Evolutionary conservation across 1,140 invertebrate species (phyloP).

Genomic region (Ostrea denselamellosa): DNA sequence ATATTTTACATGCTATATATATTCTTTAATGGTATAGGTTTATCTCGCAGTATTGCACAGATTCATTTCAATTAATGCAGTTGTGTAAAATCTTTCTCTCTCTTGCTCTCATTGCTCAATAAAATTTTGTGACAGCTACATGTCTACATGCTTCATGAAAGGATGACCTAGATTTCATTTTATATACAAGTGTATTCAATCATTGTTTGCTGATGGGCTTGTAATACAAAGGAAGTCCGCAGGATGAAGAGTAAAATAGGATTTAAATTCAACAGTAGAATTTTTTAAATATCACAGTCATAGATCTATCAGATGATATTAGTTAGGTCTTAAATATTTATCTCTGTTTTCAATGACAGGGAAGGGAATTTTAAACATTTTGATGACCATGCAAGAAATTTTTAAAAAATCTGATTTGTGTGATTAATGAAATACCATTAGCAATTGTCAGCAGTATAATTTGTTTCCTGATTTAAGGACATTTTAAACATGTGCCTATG

Average conservation of each 20-base stretch:
- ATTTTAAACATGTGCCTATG: not conserved
- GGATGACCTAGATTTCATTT: constrained; percentile 1
- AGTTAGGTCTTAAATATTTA: not conserved
- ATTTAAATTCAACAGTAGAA: not conserved
- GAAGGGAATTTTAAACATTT: not conserved
- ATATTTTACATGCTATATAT: no score
- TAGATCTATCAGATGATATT: not conserved
- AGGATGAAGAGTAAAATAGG: constrained; percentile 18
- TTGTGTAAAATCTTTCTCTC: no score
- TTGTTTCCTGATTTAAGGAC: constrained; percentile 1
- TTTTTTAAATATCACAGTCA: not conserved
- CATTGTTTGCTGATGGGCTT: not conserved
- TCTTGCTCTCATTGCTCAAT: no score
- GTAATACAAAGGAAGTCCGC: constrained; percentile 27
- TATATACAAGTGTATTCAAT: constrained; percentile 12
- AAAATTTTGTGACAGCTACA: no score
- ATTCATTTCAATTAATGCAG: no score
- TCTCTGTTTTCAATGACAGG: not conserved
- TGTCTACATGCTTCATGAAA: not conserved
- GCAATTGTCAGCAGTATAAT: not conserved
- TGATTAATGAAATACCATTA: not conserved
- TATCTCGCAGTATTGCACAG: no score
- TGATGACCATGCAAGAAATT: not conserved
- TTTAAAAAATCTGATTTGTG: not conserved
- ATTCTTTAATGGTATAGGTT: no score